Percentiles rank a stretch among this genome's conserved stretches.
phyloP scores from a whole-genome alignment of 2,797 vertebrate species.

The Takifugu ocellatus region DNA sequence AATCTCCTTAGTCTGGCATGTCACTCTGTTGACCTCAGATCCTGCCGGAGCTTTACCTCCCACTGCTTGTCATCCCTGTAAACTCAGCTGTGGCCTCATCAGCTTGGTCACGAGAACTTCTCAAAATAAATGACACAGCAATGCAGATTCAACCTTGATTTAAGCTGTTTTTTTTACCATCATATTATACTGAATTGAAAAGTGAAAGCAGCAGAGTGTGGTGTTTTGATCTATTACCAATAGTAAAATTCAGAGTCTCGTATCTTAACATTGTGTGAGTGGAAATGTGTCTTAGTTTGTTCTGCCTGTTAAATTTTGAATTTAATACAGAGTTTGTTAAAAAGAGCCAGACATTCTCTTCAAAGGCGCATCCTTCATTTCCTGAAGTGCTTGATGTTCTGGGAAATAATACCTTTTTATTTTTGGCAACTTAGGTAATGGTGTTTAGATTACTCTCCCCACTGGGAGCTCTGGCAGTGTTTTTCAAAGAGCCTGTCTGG shows the following conservation, averaged over 20 bases:
- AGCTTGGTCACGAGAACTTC: conserved; percentile 18
- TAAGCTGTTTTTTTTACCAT: conserved; percentile 37
- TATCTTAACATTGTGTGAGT: no score
- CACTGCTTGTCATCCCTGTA: conserved; percentile 41
- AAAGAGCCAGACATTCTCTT: conserved; percentile 10
- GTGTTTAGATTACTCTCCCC: conserved; percentile 25
- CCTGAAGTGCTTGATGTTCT: conserved; percentile 20
- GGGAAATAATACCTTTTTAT: conserved; percentile 27
- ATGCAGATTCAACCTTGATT: conserved; percentile 52
- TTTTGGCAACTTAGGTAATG: conserved; percentile 30
- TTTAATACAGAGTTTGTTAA: conserved; percentile 5
- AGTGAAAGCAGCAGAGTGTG: conserved; percentile 4
- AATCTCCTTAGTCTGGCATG: conserved; percentile 75
- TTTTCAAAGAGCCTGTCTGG: conserved; percentile 37
- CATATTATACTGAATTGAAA: background rate
- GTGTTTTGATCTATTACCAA: no score
- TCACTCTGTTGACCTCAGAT: conserved; percentile 59
- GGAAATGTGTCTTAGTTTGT: no score
- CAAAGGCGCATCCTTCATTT: conserved; percentile 5
- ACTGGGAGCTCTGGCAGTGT: conserved; percentile 32
- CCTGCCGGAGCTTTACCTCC: conserved; percentile 50
- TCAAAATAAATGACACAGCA: conserved; percentile 24
- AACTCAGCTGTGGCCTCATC: conserved; percentile 16
- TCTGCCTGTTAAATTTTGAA: conserved; percentile 14
- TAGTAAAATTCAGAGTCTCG: no score